A percentile compares a stretch with the other conserved stretches of the same genome.
phyloP scores from a whole-genome alignment of 2,113 vertebrate species.

The Cnemophilus loriae region DNA sequence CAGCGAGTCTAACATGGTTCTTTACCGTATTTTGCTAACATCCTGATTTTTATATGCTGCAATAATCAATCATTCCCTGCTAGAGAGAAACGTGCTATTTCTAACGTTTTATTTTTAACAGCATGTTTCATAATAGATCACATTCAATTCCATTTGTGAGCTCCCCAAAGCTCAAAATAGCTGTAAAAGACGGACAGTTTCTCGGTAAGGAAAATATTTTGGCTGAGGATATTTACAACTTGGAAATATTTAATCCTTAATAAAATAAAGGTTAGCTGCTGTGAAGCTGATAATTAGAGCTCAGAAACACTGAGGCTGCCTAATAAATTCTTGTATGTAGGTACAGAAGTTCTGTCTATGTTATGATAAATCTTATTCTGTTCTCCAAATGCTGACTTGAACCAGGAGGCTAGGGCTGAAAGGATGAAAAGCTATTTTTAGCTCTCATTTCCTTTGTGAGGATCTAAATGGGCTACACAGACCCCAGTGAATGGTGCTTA shows the following conservation, averaged over 20 bases:
- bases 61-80: slow-evolving; percentile 51
- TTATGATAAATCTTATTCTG: background rate
- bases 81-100: slow-evolving; percentile 61
- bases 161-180: slow-evolving; percentile 56
- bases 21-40: slow-evolving; percentile 8
- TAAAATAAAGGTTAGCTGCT: background rate
- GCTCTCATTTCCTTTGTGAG: background rate
- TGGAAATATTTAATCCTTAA: slow-evolving; percentile 12
- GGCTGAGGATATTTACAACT: slow-evolving; percentile 1
- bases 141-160: slow-evolving; percentile 58
- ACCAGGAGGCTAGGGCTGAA: background rate
- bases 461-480: background rate
- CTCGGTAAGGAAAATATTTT: slow-evolving; percentile 41
- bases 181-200: slow-evolving; percentile 47
- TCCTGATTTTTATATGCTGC: background rate
- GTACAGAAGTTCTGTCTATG: background rate
- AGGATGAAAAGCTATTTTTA: background rate
- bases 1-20: background rate
- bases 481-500: background rate
- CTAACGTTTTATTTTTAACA: slow-evolving; percentile 67
- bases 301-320: background rate
- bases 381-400: background rate
- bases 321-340: background rate
- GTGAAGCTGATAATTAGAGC: background rate
- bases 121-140: slow-evolving; percentile 65